A percentile compares a stretch with the other conserved stretches of the same genome.
Conservation (phyloP, 2,888 invertebrate species). For the Onchidella celtica region DNA sequence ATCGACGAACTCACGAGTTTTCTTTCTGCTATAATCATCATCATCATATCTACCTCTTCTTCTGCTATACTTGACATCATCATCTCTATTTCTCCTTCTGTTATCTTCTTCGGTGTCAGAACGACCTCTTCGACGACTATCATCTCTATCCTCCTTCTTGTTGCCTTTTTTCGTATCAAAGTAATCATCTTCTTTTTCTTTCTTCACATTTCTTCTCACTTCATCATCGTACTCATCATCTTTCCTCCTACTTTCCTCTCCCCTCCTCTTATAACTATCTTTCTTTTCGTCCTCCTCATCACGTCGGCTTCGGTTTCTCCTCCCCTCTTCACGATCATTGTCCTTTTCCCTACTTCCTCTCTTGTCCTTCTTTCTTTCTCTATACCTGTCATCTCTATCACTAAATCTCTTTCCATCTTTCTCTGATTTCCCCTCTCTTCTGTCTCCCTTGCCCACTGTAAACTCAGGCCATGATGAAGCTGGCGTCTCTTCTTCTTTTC, state of each 20-base stretch:
- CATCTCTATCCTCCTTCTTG: slow-evolving; percentile 17
- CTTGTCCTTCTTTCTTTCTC: slow-evolving; percentile 44
- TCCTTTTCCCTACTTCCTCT: slow-evolving; percentile 36
- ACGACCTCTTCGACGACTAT: neutral
- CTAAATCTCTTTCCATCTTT: slow-evolving; percentile 2
- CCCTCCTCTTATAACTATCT: neutral
- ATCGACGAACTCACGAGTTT: slow-evolving; percentile 17
- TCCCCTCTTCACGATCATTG: slow-evolving; percentile 39
- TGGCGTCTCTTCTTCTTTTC: slow-evolving; percentile 42
- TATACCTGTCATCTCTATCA: slow-evolving; percentile 26
- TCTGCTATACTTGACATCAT: neutral
- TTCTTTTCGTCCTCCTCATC: slow-evolving; percentile 42
- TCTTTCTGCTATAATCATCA: slow-evolving; percentile 36
- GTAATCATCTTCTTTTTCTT: slow-evolving; percentile 38
- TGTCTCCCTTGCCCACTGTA: slow-evolving; percentile 42
- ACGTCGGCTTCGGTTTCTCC: slow-evolving; percentile 33
- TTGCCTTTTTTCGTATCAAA: slow-evolving; percentile 10
- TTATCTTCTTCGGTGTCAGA: slow-evolving; percentile 21
- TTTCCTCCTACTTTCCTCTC: slow-evolving; percentile 19
- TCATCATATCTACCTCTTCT: slow-evolving; percentile 31
- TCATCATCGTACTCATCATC: slow-evolving; percentile 28
- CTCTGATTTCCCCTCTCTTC: slow-evolving; percentile 16
- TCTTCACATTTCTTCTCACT: slow-evolving; percentile 43
- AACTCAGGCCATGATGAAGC: slow-evolving; percentile 51
- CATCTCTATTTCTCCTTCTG: slow-evolving; percentile 4